phyloP scores from a whole-genome alignment of 2,113 vertebrate species.

The Phainopepla nitens region DNA sequence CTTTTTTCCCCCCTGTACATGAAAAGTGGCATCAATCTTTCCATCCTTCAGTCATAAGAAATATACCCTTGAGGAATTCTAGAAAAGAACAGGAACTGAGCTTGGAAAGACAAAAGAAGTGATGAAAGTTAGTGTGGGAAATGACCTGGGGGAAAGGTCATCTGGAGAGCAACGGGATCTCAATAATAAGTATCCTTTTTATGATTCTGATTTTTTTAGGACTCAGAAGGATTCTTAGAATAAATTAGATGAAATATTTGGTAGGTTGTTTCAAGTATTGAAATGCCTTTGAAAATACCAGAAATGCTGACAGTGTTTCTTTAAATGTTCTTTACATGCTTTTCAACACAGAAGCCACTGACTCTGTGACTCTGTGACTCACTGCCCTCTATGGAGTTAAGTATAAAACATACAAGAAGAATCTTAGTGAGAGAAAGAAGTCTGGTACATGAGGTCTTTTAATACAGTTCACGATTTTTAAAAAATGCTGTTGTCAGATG shows the following conservation, averaged over 20 bases:
- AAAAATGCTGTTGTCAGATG: background rate
- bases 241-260: background rate
- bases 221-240: background rate
- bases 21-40: background rate
- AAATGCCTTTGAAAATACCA: background rate
- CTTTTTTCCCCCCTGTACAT: fast-evolving
- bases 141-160: background rate
- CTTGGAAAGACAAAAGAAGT: background rate
- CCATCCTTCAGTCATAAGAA: background rate
- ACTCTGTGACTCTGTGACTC: no score
- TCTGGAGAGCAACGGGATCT: background rate
- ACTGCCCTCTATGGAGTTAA: no score
- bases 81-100: background rate
- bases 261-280: background rate
- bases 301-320: background rate
- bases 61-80: background rate
- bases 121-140: background rate
- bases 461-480: background rate
- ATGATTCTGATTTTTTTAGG: background rate
- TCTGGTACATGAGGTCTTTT: background rate
- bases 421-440: background rate
- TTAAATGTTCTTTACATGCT: background rate
- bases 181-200: background rate
- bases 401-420: background rate
- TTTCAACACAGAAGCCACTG: background rate